phyloP scores from a whole-genome alignment of 2,888 invertebrate genomes.

The Hermodice carunculata region DNA sequence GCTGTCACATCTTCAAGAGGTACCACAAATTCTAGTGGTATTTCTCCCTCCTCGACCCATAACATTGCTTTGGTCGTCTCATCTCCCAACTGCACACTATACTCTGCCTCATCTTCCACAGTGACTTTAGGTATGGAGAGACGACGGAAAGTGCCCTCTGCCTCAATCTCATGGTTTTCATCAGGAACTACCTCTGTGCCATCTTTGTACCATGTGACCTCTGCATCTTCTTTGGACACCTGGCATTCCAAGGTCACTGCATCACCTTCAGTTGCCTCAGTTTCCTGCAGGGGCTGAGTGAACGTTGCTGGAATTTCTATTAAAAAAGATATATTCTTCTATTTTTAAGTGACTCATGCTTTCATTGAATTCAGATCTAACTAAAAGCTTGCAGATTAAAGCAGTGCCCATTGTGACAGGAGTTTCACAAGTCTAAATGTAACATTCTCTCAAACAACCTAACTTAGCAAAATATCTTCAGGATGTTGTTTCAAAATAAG shows the following conservation, averaged over 20 bases:
- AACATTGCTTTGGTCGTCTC: slow-evolving; percentile 85
- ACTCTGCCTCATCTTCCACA: slow-evolving; percentile 81
- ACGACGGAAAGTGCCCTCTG: slow-evolving; percentile 55
- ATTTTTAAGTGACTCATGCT: too few species aligned
- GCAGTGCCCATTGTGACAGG: too few species aligned
- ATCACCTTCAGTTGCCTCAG: slow-evolving; percentile 54
- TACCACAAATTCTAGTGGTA: slow-evolving; percentile 67
- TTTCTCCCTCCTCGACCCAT: slow-evolving; percentile 79
- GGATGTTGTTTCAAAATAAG: too few species aligned
- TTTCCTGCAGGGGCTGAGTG: slow-evolving; percentile 55
- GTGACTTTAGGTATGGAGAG: slow-evolving; percentile 50
- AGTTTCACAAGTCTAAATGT: too few species aligned
- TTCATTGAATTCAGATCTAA: too few species aligned
- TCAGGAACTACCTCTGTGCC: slow-evolving; percentile 83
- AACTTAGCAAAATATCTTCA: too few species aligned
- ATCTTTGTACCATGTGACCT: slow-evolving; percentile 86
- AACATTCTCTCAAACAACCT: too few species aligned
- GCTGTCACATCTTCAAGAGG: slow-evolving; percentile 47
- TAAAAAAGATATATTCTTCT: too few species aligned
- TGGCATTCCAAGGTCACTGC: slow-evolving; percentile 56
- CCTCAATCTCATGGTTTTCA: slow-evolving; percentile 58
- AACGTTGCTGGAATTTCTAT: slow-evolving; percentile 57
- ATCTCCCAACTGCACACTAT: slow-evolving; percentile 79
- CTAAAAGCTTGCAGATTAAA: too few species aligned
- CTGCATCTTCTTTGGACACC: slow-evolving; percentile 55